Base-by-base conservation (phyloP, 2,888 invertebrate genomes). In the Cerceris ruficornis region DNA sequence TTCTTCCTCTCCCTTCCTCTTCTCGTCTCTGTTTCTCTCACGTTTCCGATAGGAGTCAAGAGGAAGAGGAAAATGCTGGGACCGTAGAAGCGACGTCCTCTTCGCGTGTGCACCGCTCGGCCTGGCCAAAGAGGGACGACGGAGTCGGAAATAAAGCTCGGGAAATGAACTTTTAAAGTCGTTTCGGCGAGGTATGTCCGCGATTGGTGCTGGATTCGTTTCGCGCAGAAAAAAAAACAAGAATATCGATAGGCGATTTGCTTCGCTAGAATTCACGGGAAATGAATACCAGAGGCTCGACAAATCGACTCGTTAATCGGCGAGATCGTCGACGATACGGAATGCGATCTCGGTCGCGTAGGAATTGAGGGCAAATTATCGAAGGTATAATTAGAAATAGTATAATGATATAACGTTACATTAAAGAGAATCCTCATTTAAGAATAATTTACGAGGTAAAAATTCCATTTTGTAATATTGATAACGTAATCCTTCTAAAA, bases 161-260 rank as follows among this genome's bases (percentile, higher is more conserved):
- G 83, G 69, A 82, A 84, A 86, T 85, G 86, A 88, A 87, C 82
- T 89, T 88, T 85, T 86, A 77, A 82, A 85, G 85, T 77, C 81
- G 86, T 80, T 79, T 83, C 60, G 86, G 28, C 28, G 79, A 77
- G 83, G 83, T 80, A 81, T 58, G 54, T 42, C 8, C 46, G 28
- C 28, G 50, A 66, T 67, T 46, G 64, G n/a, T 49, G 60, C 58
- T 43, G 17, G 60, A 58, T 66, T 69, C 14, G 66, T 67, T 70
- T 54, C 75, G 75, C 69, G 60, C 55, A 69, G 42, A 65, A 69
- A 70, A 75, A 75, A 73, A 57, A 42, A 11, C 17, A 15, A 6
- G 6, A 54, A 60, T 55, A 17, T 17, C 15, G 9, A 15, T 11
- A 7, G 9, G 7, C 4, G 55, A 17, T 15, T 7, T 15, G 28